Conservation (phyloP, 64 coral and sea anemone species). For the Montipora efflorescens region DNA sequence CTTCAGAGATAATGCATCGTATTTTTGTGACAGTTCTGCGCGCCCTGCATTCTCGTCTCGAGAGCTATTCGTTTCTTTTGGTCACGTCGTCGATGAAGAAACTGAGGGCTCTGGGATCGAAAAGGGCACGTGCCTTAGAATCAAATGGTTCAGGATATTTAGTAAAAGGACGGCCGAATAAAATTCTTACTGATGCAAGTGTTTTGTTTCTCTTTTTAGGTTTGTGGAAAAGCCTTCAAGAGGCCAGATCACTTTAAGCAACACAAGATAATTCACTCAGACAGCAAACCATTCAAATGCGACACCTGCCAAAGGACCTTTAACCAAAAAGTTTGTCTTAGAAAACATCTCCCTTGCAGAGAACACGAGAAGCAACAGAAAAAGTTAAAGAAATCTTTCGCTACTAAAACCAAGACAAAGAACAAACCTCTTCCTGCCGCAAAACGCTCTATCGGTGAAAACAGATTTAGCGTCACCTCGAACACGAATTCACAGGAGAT, state of each 20-base stretch:
- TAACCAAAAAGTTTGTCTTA: conserved; percentile 43
- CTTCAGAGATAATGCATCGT: too few relatives aligned
- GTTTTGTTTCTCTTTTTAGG: background rate
- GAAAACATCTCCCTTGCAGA: conserved; percentile 43
- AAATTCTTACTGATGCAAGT: background rate
- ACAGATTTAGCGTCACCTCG: background rate
- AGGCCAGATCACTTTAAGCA: conserved; percentile 54
- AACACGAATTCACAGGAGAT: background rate
- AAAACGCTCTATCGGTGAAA: background rate
- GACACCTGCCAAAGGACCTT: conserved; percentile 46
- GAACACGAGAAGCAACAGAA: conserved; percentile 47
- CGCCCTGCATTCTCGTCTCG: too few relatives aligned
- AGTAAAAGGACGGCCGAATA: too few relatives aligned
- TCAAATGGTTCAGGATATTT: background rate
- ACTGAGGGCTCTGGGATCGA: too few relatives aligned
- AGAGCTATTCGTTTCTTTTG: too few relatives aligned
- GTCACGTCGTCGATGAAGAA: too few relatives aligned
- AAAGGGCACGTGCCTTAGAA: too few relatives aligned
- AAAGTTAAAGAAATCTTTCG: conserved; percentile 8
- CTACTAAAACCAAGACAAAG: background rate
- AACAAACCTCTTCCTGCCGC: background rate
- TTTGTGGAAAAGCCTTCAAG: conserved; percentile 47
- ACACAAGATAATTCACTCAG: conserved; percentile 44
- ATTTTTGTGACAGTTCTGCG: too few relatives aligned
- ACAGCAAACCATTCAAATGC: conserved; percentile 47